phyloP scores from a whole-genome alignment of 2,797 vertebrate species.

The Ataeniobius toweri region DNA sequence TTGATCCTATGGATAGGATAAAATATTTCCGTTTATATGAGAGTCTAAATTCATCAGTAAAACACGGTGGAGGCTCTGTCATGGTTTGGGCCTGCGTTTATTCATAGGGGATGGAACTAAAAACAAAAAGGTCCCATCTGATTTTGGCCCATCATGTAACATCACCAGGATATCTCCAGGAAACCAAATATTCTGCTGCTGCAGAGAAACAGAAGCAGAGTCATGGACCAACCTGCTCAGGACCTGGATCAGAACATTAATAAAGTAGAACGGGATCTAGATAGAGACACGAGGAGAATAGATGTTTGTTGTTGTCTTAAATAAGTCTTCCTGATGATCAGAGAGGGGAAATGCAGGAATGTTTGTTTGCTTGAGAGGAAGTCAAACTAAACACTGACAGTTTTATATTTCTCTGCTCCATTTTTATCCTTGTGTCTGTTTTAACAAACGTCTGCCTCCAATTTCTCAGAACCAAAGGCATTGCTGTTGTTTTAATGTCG shows the following conservation, averaged over 20 bases:
- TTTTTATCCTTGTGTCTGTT: background rate
- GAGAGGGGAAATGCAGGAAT: no score
- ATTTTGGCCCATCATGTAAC: no score
- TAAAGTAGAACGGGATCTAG: background rate
- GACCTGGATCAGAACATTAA: background rate
- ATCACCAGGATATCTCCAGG: background rate
- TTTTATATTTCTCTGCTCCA: background rate
- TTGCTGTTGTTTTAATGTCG: background rate
- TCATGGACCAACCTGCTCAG: background rate
- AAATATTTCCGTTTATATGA: background rate
- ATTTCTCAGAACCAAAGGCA: background rate
- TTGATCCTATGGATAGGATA: no score
- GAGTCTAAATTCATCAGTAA: background rate
- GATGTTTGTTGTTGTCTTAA: no score
- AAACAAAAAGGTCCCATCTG: no score
- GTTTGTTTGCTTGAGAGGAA: no score
- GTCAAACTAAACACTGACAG: background rate
- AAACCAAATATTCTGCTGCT: background rate
- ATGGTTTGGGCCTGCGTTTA: background rate
- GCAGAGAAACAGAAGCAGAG: background rate
- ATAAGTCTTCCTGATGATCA: no score
- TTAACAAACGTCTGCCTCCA: background rate
- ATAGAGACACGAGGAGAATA: no score
- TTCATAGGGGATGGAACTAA: background rate
- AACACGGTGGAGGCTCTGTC: background rate